Evolutionary conservation across 2,113 vertebrate genomes (phyloP).

Genomic region (Falco punctatus): DNA sequence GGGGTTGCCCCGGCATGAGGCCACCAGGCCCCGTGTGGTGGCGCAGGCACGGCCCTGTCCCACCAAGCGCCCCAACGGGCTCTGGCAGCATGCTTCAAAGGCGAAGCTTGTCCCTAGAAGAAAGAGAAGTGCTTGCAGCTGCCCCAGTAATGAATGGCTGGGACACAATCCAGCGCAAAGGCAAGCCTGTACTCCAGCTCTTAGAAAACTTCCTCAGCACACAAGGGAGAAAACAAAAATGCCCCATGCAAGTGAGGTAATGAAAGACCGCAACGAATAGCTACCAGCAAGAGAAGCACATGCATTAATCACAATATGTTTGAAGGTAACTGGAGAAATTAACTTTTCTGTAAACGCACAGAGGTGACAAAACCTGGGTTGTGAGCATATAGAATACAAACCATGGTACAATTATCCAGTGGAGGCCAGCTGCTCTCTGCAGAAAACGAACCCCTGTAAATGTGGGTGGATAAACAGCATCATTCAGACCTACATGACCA

Average conservation of each 20-base stretch:
- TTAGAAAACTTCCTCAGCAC: neutral
- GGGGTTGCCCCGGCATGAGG: neutral
- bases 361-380: neutral
- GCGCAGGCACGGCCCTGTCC: neutral
- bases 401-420: neutral
- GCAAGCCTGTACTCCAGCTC: neutral
- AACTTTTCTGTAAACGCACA: neutral
- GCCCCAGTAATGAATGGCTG: neutral
- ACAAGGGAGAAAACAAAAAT: neutral
- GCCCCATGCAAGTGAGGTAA: neutral
- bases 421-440: neutral
- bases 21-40: rapidly evolving
- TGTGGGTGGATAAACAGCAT: neutral
- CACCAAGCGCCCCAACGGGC: rapidly evolving
- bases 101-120: neutral
- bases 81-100: neutral
- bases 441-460: neutral
- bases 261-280: neutral
- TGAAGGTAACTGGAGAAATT: neutral
- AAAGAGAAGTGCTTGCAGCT: constrained; percentile 35
- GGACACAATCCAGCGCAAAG: neutral
- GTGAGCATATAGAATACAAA: neutral
- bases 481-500: neutral
- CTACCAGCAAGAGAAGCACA: neutral
- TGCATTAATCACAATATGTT: neutral